Percentiles rank a stretch among this genome's conserved stretches.
Evolutionary conservation across 1,140 invertebrate species (phyloP).

Genomic region (Spodoptera litura): DNA sequence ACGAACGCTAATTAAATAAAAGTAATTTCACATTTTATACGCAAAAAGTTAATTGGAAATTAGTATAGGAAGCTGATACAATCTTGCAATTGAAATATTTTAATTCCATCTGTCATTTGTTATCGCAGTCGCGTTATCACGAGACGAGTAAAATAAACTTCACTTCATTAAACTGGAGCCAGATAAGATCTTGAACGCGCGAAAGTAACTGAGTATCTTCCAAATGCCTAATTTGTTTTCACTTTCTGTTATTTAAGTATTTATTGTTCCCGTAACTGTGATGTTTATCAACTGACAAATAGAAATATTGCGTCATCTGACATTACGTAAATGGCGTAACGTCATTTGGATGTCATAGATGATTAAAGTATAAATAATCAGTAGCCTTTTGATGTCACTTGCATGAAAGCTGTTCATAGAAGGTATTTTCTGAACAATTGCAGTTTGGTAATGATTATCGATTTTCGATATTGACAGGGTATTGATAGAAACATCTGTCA

Average conservation of each 20-base stretch:
- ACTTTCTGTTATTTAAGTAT: constrained; percentile 70
- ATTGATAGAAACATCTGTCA: constrained; percentile 40
- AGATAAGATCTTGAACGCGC: constrained; percentile 51
- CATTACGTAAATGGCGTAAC: constrained; percentile 73
- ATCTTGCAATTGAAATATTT: constrained; percentile 51
- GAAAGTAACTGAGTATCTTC: constrained; percentile 64
- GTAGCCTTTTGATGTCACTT: constrained; percentile 32
- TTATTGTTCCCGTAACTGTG: constrained; percentile 62
- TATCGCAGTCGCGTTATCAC: constrained; percentile 29
- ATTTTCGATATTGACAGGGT: constrained; percentile 15
- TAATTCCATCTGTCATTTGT: constrained; percentile 52
- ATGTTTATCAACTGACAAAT: constrained; percentile 77
- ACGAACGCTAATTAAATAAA: constrained; percentile 43
- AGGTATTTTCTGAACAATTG: constrained; percentile 37
- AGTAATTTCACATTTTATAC: constrained; percentile 38
- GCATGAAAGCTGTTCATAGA: constrained; percentile 16
- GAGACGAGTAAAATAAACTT: constrained; percentile 15
- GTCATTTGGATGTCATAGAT: constrained; percentile 44
- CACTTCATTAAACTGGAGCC: constrained; percentile 13
- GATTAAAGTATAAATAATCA: constrained; percentile 26
- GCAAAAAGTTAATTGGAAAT: constrained; percentile 51
- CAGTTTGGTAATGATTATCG: constrained; percentile 4
- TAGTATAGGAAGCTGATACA: constrained; percentile 42
- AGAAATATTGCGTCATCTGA: constrained; percentile 68
- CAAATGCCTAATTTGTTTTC: constrained; percentile 76